These are phyloP conservation scores for Ommatoiulus sabulosus DNA, from an alignment of 2,888 invertebrate species.

Conservation along the genomic window DNA sequence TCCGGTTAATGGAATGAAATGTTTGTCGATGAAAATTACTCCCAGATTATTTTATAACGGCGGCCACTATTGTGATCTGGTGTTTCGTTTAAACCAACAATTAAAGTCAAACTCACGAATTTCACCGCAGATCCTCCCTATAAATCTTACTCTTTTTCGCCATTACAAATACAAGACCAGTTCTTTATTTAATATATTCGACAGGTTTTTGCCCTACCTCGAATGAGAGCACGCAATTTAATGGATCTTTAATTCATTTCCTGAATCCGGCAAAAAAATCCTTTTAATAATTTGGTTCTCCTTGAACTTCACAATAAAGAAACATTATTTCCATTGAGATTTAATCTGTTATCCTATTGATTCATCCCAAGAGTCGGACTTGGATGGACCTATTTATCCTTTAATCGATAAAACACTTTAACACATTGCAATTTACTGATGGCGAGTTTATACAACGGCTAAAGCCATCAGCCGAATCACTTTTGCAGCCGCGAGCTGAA, in stretches of 20 bases:
- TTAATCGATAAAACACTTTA: conserved; percentile 44
- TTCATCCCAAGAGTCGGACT: conserved; percentile 38
- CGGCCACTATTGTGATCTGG: no score
- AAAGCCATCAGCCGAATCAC: conserved; percentile 25
- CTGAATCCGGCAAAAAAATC: neutral
- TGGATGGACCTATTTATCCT: conserved; percentile 38
- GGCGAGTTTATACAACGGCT: conserved; percentile 30
- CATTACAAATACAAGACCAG: neutral
- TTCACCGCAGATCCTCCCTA: neutral
- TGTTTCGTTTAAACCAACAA: neutral
- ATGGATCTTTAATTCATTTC: neutral
- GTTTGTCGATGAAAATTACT: no score
- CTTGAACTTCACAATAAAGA: neutral
- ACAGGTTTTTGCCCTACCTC: neutral
- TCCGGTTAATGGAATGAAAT: no score
- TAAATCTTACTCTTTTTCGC: neutral
- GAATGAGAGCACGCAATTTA: neutral
- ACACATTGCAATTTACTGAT: conserved; percentile 37
- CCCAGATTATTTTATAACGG: no score
- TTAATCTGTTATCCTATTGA: conserved; percentile 44
- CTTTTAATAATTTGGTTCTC: neutral
- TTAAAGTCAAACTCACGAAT: neutral
- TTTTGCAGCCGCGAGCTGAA: neutral
- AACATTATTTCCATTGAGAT: conserved; percentile 22
- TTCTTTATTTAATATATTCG: neutral